A percentile compares a stretch with the other conserved stretches of the same genome.
phyloP scores from a whole-genome alignment of 1,140 invertebrate species.

The Teleopsis dalmanni region DNA sequence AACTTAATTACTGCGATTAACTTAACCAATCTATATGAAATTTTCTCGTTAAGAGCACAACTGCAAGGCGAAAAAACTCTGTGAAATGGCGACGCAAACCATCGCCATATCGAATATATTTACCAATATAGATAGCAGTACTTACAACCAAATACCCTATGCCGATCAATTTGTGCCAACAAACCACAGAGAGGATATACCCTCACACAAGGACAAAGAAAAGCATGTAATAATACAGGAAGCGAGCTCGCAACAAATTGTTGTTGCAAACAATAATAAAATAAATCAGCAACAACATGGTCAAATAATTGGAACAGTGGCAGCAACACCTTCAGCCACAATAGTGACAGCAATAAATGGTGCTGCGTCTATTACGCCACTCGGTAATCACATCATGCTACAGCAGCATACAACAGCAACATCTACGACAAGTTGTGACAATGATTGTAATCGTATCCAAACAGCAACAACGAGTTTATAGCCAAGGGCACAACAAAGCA shows the following conservation, averaged over 20 bases:
- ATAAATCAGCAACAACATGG: constrained; percentile 38
- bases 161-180: constrained; percentile 45
- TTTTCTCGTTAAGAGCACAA: constrained; percentile 19
- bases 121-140: constrained; percentile 32
- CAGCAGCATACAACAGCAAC: constrained; percentile 7
- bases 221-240: not conserved
- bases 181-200: constrained; percentile 18
- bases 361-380: not conserved
- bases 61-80: constrained; percentile 35
- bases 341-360: constrained; percentile 1
- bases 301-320: constrained; percentile 12
- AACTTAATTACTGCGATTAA: not conserved
- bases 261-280: constrained; percentile 41
- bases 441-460: not conserved
- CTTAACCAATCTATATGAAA: not conserved
- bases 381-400: constrained; percentile 8
- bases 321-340: constrained; percentile 11
- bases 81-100: constrained; percentile 42
- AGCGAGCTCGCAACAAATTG: constrained; percentile 16
- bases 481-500: constrained; percentile 19
- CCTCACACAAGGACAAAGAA: constrained; percentile 8
- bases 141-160: constrained; percentile 40
- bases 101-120: constrained; percentile 37
- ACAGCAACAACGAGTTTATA: constrained; percentile 38
- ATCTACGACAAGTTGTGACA: not conserved